A percentile compares a stretch with the other conserved stretches of the same genome.
Evolutionary conservation across 2,113 vertebrate species (phyloP).

Genomic region (Cyanistes caeruleus): DNA sequence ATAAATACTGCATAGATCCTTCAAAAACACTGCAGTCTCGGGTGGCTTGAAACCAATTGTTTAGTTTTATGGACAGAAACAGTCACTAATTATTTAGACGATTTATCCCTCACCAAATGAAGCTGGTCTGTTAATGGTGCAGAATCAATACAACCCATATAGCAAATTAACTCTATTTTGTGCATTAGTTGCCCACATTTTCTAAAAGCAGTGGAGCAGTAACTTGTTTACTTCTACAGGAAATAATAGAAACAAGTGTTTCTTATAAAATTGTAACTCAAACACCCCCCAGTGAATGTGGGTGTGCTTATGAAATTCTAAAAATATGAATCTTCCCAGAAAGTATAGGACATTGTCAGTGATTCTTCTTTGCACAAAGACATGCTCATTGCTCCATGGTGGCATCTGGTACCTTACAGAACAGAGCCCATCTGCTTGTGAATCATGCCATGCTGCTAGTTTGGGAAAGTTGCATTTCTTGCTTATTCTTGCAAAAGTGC

Average conservation of each 20-base stretch:
- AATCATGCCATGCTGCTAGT: background rate
- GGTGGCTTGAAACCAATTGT: background rate
- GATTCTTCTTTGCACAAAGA: background rate
- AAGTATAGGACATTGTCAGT: background rate
- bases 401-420: background rate
- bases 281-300: background rate
- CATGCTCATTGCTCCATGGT: background rate
- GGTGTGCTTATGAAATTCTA: background rate
- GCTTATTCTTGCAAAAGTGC: background rate
- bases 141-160: background rate
- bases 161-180: constrained; percentile 22
- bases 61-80: constrained; percentile 14
- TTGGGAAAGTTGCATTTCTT: background rate
- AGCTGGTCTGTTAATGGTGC: background rate
- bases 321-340: background rate
- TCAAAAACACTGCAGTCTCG: background rate
- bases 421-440: background rate
- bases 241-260: background rate
- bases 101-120: constrained; percentile 34
- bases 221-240: background rate
- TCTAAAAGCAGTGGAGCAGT: background rate
- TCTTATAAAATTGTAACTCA: background rate
- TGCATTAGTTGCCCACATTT: background rate
- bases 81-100: background rate
- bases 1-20: background rate